These are phyloP conservation scores for Poeciliopsis prolifica DNA, from an alignment of 2,113 vertebrate species.

Conservation along the genomic window DNA sequence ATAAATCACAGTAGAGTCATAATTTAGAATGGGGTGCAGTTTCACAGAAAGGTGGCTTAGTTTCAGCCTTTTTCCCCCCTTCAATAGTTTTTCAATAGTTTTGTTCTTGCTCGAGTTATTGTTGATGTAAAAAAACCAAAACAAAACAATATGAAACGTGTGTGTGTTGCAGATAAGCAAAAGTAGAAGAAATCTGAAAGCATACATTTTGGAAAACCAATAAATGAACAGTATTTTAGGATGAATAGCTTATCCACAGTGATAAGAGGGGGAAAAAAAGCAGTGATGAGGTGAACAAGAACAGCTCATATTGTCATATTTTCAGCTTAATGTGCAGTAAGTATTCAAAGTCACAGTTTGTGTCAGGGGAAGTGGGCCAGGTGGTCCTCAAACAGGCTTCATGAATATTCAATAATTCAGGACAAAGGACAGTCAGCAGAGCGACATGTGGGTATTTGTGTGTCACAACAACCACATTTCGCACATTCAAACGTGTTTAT, in stretches of 20 bases:
- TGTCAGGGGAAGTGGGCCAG: neutral
- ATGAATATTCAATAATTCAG: constrained; percentile 31
- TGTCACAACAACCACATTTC: neutral
- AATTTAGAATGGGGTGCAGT: neutral
- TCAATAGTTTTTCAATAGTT: neutral
- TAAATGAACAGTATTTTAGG: too few species aligned
- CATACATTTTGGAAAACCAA: neutral
- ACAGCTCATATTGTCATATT: constrained; percentile 5
- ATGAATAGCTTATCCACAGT: neutral
- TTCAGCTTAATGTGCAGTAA: neutral
- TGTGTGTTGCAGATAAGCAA: too few species aligned
- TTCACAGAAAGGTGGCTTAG: neutral
- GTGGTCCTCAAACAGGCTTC: neutral
- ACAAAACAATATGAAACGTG: neutral
- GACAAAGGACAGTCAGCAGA: neutral
- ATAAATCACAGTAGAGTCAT: neutral
- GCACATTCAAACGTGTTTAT: neutral
- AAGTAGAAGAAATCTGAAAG: neutral
- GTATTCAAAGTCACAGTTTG: neutral
- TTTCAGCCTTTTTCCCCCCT: neutral
- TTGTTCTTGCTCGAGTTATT: neutral
- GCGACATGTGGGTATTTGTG: neutral
- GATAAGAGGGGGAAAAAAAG: neutral
- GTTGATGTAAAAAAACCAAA: neutral
- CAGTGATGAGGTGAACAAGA: neutral